These are phyloP conservation scores for Diprion similis DNA, from an alignment of 1,140 invertebrate genomes.

Conservation along the genomic window DNA sequence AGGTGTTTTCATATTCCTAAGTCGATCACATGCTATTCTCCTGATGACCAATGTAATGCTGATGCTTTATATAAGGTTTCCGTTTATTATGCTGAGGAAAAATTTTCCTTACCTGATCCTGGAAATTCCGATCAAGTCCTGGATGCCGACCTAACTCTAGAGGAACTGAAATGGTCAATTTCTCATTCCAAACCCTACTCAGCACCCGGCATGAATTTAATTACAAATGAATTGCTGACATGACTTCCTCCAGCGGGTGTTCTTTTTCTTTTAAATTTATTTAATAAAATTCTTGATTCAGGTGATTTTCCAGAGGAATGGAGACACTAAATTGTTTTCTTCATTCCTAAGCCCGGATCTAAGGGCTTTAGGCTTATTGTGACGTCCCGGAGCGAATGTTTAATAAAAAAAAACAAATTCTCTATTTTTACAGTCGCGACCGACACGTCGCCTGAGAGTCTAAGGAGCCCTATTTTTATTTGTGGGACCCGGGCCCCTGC, in stretches of 20 bases:
- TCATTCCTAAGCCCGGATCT: no score
- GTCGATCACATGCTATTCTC: neutral
- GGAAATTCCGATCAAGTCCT: neutral
- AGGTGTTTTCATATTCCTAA: neutral
- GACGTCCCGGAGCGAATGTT: no score
- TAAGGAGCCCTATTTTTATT: no score
- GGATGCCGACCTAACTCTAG: neutral
- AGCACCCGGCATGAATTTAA: neutral
- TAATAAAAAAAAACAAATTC: no score
- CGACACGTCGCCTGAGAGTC: no score
- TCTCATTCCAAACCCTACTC: neutral
- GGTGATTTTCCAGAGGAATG: conserved; percentile 23
- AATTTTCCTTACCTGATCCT: neutral
- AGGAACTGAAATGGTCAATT: neutral
- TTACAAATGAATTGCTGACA: neutral
- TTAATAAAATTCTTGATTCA: conserved; percentile 15
- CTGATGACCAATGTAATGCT: neutral
- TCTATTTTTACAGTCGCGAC: no score
- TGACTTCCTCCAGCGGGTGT: neutral
- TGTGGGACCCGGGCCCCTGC: no score
- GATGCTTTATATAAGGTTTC: neutral
- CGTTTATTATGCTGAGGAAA: neutral
- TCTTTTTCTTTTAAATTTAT: neutral
- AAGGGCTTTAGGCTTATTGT: conserved; percentile 17
- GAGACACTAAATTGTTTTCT: conserved; percentile 9